phyloP scores from a whole-genome alignment of 2,797 vertebrate genomes.

The Chloroceryle amazona region DNA sequence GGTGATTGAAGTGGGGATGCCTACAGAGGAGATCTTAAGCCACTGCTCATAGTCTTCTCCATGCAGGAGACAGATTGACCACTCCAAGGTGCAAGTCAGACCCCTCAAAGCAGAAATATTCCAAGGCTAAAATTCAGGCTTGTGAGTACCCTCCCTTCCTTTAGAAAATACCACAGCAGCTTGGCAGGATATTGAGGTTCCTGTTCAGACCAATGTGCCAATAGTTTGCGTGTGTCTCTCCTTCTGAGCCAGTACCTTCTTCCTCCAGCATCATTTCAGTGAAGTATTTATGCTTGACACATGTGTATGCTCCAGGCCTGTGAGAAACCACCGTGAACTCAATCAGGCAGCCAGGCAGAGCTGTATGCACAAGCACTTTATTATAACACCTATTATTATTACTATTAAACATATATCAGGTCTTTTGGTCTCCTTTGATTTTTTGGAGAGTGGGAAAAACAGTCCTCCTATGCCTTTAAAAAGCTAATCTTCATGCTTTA shows the following conservation, averaged over 20 bases:
- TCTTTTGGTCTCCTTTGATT: neutral
- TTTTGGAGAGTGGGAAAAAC: neutral
- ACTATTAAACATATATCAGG: neutral
- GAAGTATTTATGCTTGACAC: neutral
- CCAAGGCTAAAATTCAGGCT: neutral
- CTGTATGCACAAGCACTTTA: neutral
- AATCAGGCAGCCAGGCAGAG: neutral
- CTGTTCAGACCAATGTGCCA: neutral
- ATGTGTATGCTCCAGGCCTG: accelerated
- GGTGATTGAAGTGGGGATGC: accelerated
- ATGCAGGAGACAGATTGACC: neutral
- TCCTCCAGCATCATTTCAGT: neutral
- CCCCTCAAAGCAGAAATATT: neutral
- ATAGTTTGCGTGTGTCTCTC: neutral
- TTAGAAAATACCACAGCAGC: neutral
- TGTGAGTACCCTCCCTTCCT: neutral
- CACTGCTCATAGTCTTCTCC: neutral
- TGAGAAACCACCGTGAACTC: neutral
- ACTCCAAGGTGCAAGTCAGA: neutral
- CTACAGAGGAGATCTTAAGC: neutral
- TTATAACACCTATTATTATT: neutral
- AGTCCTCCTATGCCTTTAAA: neutral
- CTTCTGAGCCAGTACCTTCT: neutral
- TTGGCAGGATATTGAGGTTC: neutral
- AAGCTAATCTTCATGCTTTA: neutral